Evolutionary conservation across 1,140 invertebrate species (phyloP).

Genomic region (Eciton burchellii): DNA sequence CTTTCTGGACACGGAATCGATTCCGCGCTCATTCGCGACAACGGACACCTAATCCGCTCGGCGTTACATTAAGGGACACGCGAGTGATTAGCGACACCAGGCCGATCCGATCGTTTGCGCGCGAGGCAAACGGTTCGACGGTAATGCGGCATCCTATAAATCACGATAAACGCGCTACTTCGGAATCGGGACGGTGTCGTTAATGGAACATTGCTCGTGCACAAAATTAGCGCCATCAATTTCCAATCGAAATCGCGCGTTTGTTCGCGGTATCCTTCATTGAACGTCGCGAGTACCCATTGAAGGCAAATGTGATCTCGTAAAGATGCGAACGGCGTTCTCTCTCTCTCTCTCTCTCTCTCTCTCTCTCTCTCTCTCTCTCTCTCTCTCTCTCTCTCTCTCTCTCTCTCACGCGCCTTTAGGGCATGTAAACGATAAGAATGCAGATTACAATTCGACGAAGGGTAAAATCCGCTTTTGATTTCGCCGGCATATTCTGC

Average conservation of each 20-base stretch:
- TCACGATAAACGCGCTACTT: constrained; percentile 16
- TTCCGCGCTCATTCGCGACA: constrained; percentile 10
- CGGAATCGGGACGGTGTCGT: constrained; percentile 32
- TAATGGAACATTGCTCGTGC: constrained; percentile 24
- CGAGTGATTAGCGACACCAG: constrained; percentile 38
- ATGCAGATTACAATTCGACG: not conserved
- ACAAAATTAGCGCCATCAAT: constrained; percentile 40
- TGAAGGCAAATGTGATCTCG: constrained; percentile 13
- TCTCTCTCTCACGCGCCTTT: no score
- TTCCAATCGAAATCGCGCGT: constrained; percentile 1
- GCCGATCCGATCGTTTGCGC: not conserved
- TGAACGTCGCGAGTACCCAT: constrained; percentile 15
- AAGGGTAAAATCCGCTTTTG: constrained; percentile 17
- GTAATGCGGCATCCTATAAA: not conserved
- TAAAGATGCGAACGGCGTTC: not conserved
- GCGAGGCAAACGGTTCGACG: constrained; percentile 30
- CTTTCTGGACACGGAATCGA: constrained; percentile 25
- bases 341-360: not conserved
- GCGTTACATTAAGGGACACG: constrained; percentile 3
- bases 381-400: not conserved
- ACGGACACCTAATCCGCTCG: constrained; percentile 33
- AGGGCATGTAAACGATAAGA: not conserved
- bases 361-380: not conserved
- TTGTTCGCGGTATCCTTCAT: not conserved
- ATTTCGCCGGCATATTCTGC: not conserved